Evolutionary conservation across 2,888 invertebrate species (phyloP), one percentile per base, ranked within the genome.

Genomic region (Sinelater perroti): DNA sequence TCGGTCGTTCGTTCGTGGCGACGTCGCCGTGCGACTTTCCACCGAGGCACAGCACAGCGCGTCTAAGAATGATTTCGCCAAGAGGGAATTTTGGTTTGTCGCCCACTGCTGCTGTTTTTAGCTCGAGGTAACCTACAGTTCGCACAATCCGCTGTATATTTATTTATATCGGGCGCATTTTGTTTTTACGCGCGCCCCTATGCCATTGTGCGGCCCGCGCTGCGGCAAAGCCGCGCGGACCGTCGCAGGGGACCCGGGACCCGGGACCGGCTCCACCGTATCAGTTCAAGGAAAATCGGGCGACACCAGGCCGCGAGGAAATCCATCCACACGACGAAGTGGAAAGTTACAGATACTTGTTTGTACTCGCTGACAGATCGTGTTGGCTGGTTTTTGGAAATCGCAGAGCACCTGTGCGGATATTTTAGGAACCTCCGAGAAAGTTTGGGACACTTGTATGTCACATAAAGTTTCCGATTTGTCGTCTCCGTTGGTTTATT

Each of bases 21-120:
- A 62, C 67, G 62, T 55, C 67, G 66, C 63, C 65, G 67, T 63
- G 63, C 58, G 59, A 58, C 46, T 63, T 68, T 66, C 63, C 64
- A 60, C 72, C 74, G 75, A 73, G 72, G 75, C 72, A 56, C 49
- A 67, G 57, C 65, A 67, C 75, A 75, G 74, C 74, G 70, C 68
- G 74, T 75, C 75, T 73, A 72, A 71, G 69, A 75, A 74, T 76
- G 75, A 74, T 66, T 71, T 72, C 64, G 71, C 68, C 68, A 68
- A 67, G 70, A 67, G 74, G 71, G 71, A 76, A 75, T 75, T 76
- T 75, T 73, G 69, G 73, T 75, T 71, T 69, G 73, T 75, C 75
- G 77, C 75, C 76, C 75, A 75, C 76, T 62, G 71, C 26, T 56
- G 67, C 65, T 69, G 71, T 74, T 73, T 75, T 75, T 75, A 75